A percentile compares a stretch with the other conserved stretches of the same genome.
Evolutionary conservation across 2,113 vertebrate species (phyloP).

Genomic region (Grammomys dolichurus): DNA sequence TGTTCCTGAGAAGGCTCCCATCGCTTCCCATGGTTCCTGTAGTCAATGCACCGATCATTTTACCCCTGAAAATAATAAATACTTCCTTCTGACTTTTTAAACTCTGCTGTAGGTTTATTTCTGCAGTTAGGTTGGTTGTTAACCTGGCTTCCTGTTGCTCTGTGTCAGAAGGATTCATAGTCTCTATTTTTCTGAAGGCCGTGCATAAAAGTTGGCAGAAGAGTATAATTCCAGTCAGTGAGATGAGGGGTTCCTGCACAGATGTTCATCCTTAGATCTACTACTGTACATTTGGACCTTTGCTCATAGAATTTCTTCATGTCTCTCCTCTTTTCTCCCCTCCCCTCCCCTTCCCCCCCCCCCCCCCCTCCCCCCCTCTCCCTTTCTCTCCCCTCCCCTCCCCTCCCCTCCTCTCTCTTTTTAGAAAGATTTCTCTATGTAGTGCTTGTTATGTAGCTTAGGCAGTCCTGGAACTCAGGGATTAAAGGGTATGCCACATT

Average conservation of each 20-base stretch:
- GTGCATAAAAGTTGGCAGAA: background rate
- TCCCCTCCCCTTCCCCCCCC: too few relatives aligned
- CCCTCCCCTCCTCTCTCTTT: too few relatives aligned
- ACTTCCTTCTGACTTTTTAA: slow-evolving; percentile 36
- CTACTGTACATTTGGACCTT: background rate
- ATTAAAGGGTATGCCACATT: background rate
- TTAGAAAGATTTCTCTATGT: background rate
- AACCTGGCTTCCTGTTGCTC: background rate
- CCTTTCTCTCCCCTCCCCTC: too few relatives aligned
- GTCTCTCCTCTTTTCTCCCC: rapidly evolving
- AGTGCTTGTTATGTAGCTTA: background rate
- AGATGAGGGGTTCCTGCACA: slow-evolving; percentile 36
- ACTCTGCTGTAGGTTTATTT: slow-evolving; percentile 31
- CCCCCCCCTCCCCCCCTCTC: too few relatives aligned
- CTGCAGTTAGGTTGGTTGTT: slow-evolving; percentile 26
- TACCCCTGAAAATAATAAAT: slow-evolving; percentile 10
- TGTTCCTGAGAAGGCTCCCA: background rate
- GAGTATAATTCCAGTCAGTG: slow-evolving; percentile 35
- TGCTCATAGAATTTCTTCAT: slow-evolving; percentile 67
- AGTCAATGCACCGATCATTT: background rate
- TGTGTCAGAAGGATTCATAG: background rate
- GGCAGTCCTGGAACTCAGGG: background rate
- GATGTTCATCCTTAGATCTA: slow-evolving; percentile 58
- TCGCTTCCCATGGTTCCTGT: background rate
- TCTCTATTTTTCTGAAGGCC: slow-evolving; percentile 42